Percentiles rank a stretch among this genome's conserved stretches.
Evolutionary conservation across 2,113 vertebrate genomes (phyloP).

Genomic region (Mormoops blainvillei): DNA sequence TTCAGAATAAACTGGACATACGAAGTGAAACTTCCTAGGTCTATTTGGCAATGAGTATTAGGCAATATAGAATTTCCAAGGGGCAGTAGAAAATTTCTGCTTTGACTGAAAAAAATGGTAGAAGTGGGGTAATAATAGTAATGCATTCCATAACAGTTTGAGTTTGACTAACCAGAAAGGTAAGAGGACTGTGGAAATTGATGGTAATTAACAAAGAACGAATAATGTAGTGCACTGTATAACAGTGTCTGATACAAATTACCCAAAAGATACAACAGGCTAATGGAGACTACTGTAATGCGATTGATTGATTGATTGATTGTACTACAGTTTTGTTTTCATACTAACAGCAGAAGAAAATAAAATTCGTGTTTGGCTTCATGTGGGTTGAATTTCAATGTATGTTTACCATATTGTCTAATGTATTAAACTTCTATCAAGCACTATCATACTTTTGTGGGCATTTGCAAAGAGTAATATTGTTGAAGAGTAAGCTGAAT

Average conservation of each 20-base stretch:
- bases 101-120: not conserved
- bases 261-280: not conserved
- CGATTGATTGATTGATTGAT: not conserved
- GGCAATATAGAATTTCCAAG: not conserved
- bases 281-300: not conserved
- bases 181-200: not conserved
- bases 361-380: not conserved
- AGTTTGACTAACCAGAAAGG: not conserved
- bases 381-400: not conserved
- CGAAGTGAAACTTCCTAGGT: not conserved
- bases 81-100: not conserved
- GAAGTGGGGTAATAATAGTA: not conserved
- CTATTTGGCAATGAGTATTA: not conserved
- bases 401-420: not conserved
- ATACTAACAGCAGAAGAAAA: not conserved
- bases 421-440: not conserved
- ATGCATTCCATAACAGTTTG: not conserved
- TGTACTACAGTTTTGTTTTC: not conserved
- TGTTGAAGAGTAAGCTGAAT: not conserved
- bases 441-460: not conserved
- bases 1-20: not conserved
- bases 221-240: not conserved
- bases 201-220: not conserved
- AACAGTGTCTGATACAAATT: not conserved
- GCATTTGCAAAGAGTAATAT: too few species aligned